phyloP scores from a whole-genome alignment of 2,888 invertebrate species.

The Acanthopleura granulata region DNA sequence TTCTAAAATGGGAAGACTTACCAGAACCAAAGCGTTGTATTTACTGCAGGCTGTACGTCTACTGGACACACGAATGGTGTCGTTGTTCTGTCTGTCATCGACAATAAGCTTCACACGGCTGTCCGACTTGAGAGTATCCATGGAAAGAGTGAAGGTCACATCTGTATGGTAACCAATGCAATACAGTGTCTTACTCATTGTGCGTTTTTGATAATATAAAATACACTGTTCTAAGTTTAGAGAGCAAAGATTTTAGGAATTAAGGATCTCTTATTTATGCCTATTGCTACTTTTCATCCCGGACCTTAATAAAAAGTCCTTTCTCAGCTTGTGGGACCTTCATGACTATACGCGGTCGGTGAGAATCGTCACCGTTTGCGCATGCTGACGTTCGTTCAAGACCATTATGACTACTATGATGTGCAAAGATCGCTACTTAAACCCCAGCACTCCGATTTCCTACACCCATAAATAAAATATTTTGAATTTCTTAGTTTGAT shows the following conservation, averaged over 20 bases:
- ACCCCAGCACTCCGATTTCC: no score
- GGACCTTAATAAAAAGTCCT: no score
- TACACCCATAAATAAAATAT: no score
- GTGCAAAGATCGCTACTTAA: no score
- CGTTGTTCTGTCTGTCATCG: background rate
- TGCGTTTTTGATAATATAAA: background rate
- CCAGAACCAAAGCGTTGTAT: slow-evolving; percentile 9
- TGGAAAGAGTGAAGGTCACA: background rate
- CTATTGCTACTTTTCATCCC: no score
- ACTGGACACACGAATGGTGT: background rate
- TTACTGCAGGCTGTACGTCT: background rate
- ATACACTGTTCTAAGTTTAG: background rate
- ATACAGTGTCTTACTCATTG: background rate
- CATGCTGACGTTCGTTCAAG: no score
- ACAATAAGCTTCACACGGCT: background rate
- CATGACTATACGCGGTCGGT: no score
- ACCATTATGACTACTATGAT: no score
- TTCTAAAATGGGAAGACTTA: background rate
- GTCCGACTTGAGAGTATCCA: background rate
- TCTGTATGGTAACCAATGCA: slow-evolving; percentile 2
- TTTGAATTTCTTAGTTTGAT: no score
- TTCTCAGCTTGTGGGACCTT: no score
- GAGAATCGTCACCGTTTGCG: no score
- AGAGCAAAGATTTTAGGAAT: background rate
- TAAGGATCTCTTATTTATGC: no score